Conservation (phyloP, 2,888 invertebrate genomes). For the Eremobia ochroleuca region DNA sequence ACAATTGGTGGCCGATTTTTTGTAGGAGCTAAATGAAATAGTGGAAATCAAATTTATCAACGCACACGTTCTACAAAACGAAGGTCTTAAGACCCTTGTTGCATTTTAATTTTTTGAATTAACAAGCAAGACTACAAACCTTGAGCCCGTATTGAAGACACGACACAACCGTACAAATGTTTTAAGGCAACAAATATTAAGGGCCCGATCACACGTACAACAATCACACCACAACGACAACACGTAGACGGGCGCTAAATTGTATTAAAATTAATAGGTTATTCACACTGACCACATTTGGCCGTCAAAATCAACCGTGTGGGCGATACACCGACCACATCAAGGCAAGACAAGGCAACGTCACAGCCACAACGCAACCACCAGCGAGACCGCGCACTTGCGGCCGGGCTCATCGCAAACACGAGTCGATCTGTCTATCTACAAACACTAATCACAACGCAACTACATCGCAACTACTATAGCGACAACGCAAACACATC, state of each 20-base stretch:
- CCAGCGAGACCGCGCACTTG: neutral
- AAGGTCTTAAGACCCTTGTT: too few relatives aligned
- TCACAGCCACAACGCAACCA: neutral
- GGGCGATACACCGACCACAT: too few relatives aligned
- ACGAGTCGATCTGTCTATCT: neutral
- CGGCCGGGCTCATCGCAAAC: neutral
- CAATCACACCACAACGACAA: too few relatives aligned
- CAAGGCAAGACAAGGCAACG: too few relatives aligned
- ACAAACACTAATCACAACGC: neutral
- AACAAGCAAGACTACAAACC: too few relatives aligned
- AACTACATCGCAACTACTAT: neutral
- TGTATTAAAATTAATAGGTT: too few relatives aligned
- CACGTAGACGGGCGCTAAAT: too few relatives aligned
- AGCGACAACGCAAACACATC: neutral
- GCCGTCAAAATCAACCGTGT: too few relatives aligned
- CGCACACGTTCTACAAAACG: neutral
- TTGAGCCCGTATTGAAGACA: neutral
- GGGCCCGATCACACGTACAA: too few relatives aligned
- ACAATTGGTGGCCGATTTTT: neutral
- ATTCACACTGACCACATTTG: too few relatives aligned
- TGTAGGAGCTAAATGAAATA: neutral
- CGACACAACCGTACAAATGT: neutral
- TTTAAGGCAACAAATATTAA: neutral
- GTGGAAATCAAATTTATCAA: neutral
- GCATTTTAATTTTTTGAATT: too few relatives aligned